Evolutionary conservation across 2,113 vertebrate species (phyloP).

Genomic region (Irena cyanogastra): DNA sequence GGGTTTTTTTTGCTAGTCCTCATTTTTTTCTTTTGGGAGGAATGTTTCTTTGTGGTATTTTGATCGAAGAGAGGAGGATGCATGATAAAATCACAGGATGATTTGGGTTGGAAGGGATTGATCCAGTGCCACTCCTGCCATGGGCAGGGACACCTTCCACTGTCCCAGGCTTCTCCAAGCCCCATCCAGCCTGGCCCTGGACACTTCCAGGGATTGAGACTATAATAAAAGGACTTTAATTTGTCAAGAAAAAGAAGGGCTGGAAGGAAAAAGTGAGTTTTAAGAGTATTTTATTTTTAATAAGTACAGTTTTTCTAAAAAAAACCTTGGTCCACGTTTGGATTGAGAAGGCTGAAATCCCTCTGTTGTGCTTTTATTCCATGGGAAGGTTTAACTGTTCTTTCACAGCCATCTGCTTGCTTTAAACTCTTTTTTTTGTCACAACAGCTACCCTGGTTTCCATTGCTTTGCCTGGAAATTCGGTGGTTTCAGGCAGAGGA

Average conservation of each 20-base stretch:
- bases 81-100: too few species aligned
- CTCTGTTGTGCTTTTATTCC: background rate
- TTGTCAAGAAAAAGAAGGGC: background rate
- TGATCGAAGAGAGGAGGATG: too few species aligned
- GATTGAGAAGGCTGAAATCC: background rate
- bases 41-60: too few species aligned
- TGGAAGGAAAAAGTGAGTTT: background rate
- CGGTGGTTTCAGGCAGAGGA: background rate
- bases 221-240: background rate
- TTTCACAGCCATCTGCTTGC: background rate
- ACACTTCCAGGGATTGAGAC: background rate
- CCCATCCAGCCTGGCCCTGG: accelerated
- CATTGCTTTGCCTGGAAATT: background rate
- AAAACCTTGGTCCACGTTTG: background rate
- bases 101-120: background rate
- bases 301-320: background rate
- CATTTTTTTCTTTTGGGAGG: too few species aligned
- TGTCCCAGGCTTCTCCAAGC: background rate
- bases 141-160: background rate
- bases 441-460: background rate
- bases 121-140: background rate
- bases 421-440: background rate
- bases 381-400: background rate
- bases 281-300: background rate
- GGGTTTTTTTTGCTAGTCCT: too few species aligned